A percentile compares a stretch with the other conserved stretches of the same genome.
Evolutionary conservation across 1,140 invertebrate genomes (phyloP).

Genomic region (Holcopasites calliopsidis): DNA sequence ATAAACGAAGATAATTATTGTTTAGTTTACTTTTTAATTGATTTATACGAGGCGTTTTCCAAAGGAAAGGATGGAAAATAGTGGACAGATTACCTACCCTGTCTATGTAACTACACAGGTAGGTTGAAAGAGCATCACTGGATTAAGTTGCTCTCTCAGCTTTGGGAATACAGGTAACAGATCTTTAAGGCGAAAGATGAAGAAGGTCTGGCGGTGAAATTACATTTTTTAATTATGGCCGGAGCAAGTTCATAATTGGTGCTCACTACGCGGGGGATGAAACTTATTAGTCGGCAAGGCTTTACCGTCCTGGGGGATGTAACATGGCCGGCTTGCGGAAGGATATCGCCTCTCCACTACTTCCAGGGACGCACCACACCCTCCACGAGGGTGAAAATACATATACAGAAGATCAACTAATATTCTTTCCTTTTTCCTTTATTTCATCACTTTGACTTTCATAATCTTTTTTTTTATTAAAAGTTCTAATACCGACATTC

Average conservation of each 20-base stretch:
- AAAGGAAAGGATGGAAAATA: not conserved
- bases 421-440: not conserved
- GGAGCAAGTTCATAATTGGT: conserved; percentile 78
- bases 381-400: not conserved
- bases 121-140: not conserved
- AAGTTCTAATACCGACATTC: too few relatives aligned
- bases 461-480: too few relatives aligned
- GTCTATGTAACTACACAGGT: too few relatives aligned
- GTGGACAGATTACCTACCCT: too few relatives aligned
- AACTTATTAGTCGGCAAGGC: conserved; percentile 76
- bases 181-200: conserved; percentile 63
- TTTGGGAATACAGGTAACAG: conserved; percentile 50
- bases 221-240: conserved; percentile 77
- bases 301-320: conserved; percentile 66
- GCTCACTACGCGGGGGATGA: conserved; percentile 79
- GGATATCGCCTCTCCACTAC: conserved; percentile 52
- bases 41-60: not conserved
- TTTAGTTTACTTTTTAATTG: too few relatives aligned
- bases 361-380: conserved; percentile 67
- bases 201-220: conserved; percentile 65
- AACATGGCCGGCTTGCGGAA: conserved; percentile 68
- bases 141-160: conserved; percentile 22
- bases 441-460: not conserved
- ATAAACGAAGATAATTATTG: too few relatives aligned
- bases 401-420: not conserved